Base-by-base conservation (phyloP, 1,140 invertebrate species). In the Tetraneura akinire region DNA sequence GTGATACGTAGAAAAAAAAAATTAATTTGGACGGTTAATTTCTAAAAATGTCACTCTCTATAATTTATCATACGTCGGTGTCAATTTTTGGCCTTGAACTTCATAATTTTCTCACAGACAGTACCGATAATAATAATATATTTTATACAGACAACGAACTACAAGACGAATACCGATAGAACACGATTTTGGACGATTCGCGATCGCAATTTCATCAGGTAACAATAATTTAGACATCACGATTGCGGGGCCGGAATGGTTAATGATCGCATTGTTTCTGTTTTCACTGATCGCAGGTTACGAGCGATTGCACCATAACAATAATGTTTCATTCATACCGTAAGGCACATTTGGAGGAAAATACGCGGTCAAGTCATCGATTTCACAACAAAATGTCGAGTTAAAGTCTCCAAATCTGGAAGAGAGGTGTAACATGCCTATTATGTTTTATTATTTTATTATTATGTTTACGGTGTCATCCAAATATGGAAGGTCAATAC, bases 231-330 rank as follows among this genome's bases (percentile, higher is more conserved):
- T 42, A 42, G 71, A 42, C 73, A 76, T 55, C 51, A 51, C 29
- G 71, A 55, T 14, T 47, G 74, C 74, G 53, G 37, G 74, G n/a
- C 53, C 74, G 55, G 74, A 78, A 78, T 78, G 53, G 55, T 62
- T 78, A 78, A 78, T 76, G 73, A 26, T 55, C 18, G 74, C 21
- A 60, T 76, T 60, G 74, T 60, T 60, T 60, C 32, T n/a, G 55
- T 57, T 78, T 78, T 78, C 74, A 78, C 74, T 18, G 73, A 37
- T 37, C n/a, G 53, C 37, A 21, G 74, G 23, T 76, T 37, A 42
- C 55, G 14, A 74, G 11, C 51, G 74, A 37, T 78, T 76, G 53
- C 73, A 45, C 73, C 73, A 76, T 21, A n/a, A 57, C 6, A 26
- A 55, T 37, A 21, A 55, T 74, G 71, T 74, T 74, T 74, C 71